Base-by-base conservation (phyloP, 1,140 invertebrate genomes). In the Drosophila prosaltans region DNA sequence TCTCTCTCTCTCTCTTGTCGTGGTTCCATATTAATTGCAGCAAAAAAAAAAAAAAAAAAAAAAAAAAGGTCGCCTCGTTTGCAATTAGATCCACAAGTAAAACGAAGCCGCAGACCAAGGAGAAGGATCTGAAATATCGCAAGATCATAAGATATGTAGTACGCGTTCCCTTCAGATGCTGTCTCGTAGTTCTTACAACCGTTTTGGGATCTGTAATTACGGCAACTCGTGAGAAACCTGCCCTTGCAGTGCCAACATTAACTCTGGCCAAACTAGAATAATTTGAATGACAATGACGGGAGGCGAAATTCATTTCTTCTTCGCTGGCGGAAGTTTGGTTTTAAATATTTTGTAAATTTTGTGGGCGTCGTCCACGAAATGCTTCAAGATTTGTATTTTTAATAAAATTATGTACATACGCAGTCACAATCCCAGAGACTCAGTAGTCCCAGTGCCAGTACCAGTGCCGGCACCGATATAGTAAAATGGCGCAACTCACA, bases 301-400 rank as follows among this genome's bases (percentile, higher is more conserved):
- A 54, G 61, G 26, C 28, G 48, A 57, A 79, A 65, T 77, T 48
- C 45, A 2, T 9, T 48, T 10, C 45, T 48, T 21, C 5, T 48
- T 24, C 67, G 62, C 89, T 80, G 70, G 71, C 83, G 84, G 84
- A 89, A 84, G 74, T 84, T 89, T 60, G 84, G 83, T 88, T 88
- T 88, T 88, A 89, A 88, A 88, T 88, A 89, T 88, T 88, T 89
- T 89, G 84, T 84, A 88, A 80, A 88, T 88, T 88, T 88, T 88
- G 84, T 89, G 84, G 84, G 84, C 84, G 84, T 88, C 70, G 61
- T 69, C 81, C 51, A 41, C n/a, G 24, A 70, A 39, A 24, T 40
- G 59, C 30, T 61, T 43, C 1, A 32, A 54, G 41, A 45, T 69
- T 57, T 61, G 61, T 21, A 65, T 24, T 58, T 63, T 60, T 77